Base-by-base conservation (phyloP, 2,113 vertebrate genomes). In the Empidonax traillii region DNA sequence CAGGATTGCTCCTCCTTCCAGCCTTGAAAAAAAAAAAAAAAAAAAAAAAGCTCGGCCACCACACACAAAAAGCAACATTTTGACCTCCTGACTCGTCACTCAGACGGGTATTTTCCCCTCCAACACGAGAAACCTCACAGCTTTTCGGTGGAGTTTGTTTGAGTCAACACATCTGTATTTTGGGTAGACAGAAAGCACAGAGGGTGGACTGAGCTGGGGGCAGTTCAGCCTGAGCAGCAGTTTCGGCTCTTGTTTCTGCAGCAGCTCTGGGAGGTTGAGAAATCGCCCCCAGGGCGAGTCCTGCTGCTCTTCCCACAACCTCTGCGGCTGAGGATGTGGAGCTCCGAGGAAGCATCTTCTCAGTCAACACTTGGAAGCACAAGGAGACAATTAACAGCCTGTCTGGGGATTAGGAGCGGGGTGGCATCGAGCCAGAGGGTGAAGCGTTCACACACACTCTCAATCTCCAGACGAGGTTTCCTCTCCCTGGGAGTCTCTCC, bases 311-410 rank as follows among this genome's bases (percentile, higher is more conserved):
- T 41, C 9, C 47, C 72, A 35, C 39, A 31, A 20, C 23, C 46
- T 31, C 65, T 1, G 0, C 2, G 8, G 1, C 52, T 10, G 35
- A 41, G 65, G 62, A 41, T 1, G 0, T 0, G 0, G n/a, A 27
- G 30, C 53, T 43, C 2, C 0, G 11, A n/a, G 4, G 5, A 55
- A 56, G 33, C 22, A 72, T 23, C 69, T 77, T 33, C 75, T 77
- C 62, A 17, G 25, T 7, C 2, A 5, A 66, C 24, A 20, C 28
- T 39, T 33, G 46, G 58, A 66, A 85, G 63, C 43, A 51, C n/a
- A 30, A 51, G 37, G 20, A 81, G 35, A 74, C 5, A 18, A n/a
- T 10, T 14, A 14, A 5, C 17, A 63, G 47, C 30, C 14, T 9
- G 19, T 41, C 31, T 46, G 4, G 39, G 66, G n/a, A 23, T 44